Conservation (phyloP, 2,888 invertebrate species). For the Carabus problematicus region DNA sequence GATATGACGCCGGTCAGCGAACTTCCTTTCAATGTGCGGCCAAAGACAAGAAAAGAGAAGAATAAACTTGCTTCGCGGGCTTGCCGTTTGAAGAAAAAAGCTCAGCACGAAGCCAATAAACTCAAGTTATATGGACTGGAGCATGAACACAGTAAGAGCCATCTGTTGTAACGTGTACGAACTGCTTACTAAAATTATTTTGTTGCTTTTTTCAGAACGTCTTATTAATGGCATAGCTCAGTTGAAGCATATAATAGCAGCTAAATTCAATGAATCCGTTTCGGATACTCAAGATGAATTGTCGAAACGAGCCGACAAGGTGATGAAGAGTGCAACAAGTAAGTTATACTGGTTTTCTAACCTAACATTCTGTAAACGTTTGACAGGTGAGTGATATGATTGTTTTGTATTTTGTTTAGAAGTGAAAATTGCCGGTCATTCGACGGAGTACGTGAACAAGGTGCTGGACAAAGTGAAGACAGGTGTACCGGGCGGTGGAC, state of each 20-base stretch:
- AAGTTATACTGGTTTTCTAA: constrained; percentile 54
- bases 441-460: constrained; percentile 93
- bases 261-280: constrained; percentile 69
- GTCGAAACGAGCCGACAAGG: constrained; percentile 73
- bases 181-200: neutral
- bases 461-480: constrained; percentile 85
- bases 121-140: constrained; percentile 93
- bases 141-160: constrained; percentile 87
- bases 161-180: neutral
- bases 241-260: constrained; percentile 75
- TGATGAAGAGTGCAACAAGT: constrained; percentile 76
- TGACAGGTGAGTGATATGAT: neutral
- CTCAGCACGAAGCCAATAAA: constrained; percentile 98
- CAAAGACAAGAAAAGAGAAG: constrained; percentile 96
- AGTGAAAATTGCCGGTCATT: constrained; percentile 86
- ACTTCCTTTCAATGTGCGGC: constrained; percentile 85
- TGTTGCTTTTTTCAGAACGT: constrained; percentile 67
- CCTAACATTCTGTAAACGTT: neutral
- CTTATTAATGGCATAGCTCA: constrained; percentile 79
- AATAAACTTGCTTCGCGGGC: constrained; percentile 97
- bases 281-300: constrained; percentile 69
- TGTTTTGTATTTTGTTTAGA: constrained; percentile 60
- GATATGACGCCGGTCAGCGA: constrained; percentile 96
- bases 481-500: constrained; percentile 79
- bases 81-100: constrained; percentile 97